phyloP scores from a whole-genome alignment of 2,888 invertebrate genomes.

The Morpho deidamia region DNA sequence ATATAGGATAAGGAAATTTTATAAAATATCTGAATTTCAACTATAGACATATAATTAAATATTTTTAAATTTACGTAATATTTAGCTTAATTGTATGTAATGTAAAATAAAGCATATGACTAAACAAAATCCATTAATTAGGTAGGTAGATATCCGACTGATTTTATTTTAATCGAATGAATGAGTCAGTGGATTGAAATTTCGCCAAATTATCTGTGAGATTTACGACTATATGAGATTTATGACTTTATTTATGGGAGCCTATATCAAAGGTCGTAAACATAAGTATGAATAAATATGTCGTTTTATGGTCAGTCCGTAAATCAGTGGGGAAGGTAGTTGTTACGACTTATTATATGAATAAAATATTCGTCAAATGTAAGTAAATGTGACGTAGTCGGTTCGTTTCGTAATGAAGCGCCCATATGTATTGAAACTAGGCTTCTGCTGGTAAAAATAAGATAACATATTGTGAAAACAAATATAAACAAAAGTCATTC shows the following conservation, averaged over 20 bases:
- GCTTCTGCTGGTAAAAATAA: no score
- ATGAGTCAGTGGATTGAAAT: neutral
- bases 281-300: constrained; percentile 60
- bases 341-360: constrained; percentile 26
- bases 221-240: constrained; percentile 7
- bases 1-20: no score
- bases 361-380: constrained; percentile 5
- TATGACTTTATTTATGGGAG: constrained; percentile 34
- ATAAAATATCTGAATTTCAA: no score
- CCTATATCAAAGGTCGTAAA: constrained; percentile 60
- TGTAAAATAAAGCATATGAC: no score
- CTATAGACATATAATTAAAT: no score
- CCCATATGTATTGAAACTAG: no score
- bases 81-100: no score
- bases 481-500: no score
- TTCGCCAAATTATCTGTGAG: constrained; percentile 2
- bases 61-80: no score
- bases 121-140: no score
- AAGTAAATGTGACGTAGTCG: neutral
- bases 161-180: neutral
- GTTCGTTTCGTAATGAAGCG: neutral
- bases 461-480: no score
- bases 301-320: constrained; percentile 49
- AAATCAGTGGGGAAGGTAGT: constrained; percentile 48
- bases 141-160: neutral